Base-by-base conservation (phyloP, 2,888 invertebrate species). In the Argynnis bischoffii region DNA sequence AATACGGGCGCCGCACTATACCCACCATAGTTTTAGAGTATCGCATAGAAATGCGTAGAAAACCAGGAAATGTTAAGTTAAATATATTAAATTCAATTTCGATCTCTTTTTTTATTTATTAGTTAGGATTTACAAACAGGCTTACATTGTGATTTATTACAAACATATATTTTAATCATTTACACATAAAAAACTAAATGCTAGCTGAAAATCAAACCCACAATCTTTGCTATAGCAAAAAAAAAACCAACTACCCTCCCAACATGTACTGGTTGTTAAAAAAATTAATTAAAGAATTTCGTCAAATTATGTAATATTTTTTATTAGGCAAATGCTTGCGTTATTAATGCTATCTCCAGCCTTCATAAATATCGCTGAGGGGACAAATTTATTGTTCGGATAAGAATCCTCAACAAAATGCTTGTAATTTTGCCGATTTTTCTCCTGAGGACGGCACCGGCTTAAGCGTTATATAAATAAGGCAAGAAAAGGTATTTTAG, bases 391-490 rank as follows among this genome's bases (percentile, higher is more conserved):
- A 88, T 88, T 80, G 66, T 51, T 35, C 66, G 74, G 86, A 79
- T 88, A 87, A 78, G 77, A 76, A 89, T 89, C 88, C 82, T 75
- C 69, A 78, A 82, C 84, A 83, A 84, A 89, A 88, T 86, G 81
- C 80, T 83, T 86, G 88, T 85, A 85, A 87, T 88, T 87, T 87
- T 80, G 78, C 78, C 76, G 75, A 85, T 84, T 83, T 82, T 79
- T 83, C 81, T 81, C 80, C 75, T 75, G 67, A 76, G 71, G 63
- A 64, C 69, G 55, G 50, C 31, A 54, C 18, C 47, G 15, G 41
- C 63, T 55, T 48, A 54, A 55, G 26, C 55, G 46, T 63, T 63
- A 50, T 63, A 55, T 46, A 67, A 67, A 67, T 67, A 66, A 55
- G 18, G 50, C 35, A 61, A 61, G 61, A 50, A 16, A 51, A 51